Conservation (phyloP, 2,888 invertebrate species). For the Ochropleura leucogaster region DNA sequence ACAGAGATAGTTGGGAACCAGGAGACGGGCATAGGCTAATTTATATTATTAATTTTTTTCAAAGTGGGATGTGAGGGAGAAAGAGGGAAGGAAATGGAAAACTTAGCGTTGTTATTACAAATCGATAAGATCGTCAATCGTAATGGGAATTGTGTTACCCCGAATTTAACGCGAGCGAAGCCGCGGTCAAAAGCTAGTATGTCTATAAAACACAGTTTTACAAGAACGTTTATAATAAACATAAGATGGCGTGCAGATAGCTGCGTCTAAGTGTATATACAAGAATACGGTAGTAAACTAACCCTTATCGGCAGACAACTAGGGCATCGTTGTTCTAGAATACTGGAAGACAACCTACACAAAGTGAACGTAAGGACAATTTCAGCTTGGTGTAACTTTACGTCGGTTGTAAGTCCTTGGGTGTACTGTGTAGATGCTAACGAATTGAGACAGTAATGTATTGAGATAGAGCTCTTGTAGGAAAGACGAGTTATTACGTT, state of each 20-base stretch:
- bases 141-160: too few species aligned
- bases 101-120: too few species aligned
- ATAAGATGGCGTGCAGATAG: not conserved
- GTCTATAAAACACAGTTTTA: not conserved
- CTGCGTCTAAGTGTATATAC: not conserved
- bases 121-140: too few species aligned
- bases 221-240: not conserved
- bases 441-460: constrained; percentile 5
- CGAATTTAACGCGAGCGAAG: too few species aligned
- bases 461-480: not conserved
- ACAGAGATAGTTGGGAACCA: too few species aligned
- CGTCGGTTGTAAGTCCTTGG: not conserved
- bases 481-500: too few species aligned
- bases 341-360: not conserved
- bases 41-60: too few species aligned
- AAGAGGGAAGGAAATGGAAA: too few species aligned
- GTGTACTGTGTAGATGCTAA: not conserved
- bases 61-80: too few species aligned
- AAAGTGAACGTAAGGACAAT: not conserved
- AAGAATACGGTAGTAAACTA: not conserved
- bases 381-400: not conserved
- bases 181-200: too few species aligned
- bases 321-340: not conserved
- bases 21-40: too few species aligned
- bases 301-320: not conserved